Evolutionary conservation across 2,888 invertebrate species (phyloP), one percentile per base, ranked within the genome.

Genomic region (Gibbula magus): DNA sequence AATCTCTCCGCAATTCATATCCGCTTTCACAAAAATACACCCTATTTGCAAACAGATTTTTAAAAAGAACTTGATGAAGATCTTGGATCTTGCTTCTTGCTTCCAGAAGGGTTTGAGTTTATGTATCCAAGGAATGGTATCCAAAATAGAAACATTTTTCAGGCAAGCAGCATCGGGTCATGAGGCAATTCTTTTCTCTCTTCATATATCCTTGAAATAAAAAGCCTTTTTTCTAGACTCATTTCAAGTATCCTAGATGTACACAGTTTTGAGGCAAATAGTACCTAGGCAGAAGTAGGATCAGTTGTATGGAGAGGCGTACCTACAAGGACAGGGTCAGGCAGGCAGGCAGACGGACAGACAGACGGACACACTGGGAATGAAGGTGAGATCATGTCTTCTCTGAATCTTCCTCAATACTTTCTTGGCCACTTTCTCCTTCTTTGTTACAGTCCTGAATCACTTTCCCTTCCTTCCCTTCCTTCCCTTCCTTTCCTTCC

Each of bases 341-440:
- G 13, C 18, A 20, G 56, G 22, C 56, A 22, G 56, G 22, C 56
- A 56, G 35, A 35, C 35, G 13, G 61, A 29, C 22, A 61, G 61
- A 25, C 25, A 61, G 61, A 61, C 61, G 16, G 61, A 29, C 29
- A 29, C 61, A 16, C 25, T 7, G 61, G 29, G 29, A 29, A 61
- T 61, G 61, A 18, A 61, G 61, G 29, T 29, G 25, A n/a, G 70
- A 70, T 70, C 70, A 70, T 39, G 70, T 70, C 35, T 70, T 32
- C 1, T 35, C 70, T 0, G 39, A 32, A 70, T 70, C 70, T 3
- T 35, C 35, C 10, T 70, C 70, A 20, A 70, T 39, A 35, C n/a
- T 39, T 20, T 70, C 35, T n/a, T 70, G 35, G 10, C 20, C 70
- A 32, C 32, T 70, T 39, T 70, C 70, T 22, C 75, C 52, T 16